These are phyloP conservation scores for Hyposmocoma kahamanoa DNA, from an alignment of 1,140 invertebrate species.

Conservation along the genomic window DNA sequence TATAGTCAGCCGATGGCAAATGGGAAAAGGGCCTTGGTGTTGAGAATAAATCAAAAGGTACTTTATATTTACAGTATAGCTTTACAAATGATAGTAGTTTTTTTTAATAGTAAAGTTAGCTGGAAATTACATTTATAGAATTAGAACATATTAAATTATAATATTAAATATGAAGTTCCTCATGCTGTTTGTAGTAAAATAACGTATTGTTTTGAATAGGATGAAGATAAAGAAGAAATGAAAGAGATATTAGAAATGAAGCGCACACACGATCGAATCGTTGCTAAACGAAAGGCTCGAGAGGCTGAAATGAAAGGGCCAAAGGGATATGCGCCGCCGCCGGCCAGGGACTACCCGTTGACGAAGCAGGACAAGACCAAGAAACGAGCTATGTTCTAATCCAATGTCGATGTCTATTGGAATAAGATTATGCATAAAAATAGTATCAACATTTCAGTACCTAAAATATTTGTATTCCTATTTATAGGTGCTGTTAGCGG, in stretches of 20 bases:
- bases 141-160: too few relatives aligned
- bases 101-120: too few relatives aligned
- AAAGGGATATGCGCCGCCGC: constrained; percentile 27
- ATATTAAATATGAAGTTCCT: too few relatives aligned
- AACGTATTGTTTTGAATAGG: constrained; percentile 75
- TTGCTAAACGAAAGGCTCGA: constrained; percentile 77
- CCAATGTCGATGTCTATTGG: too few relatives aligned
- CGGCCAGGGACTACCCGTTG: constrained; percentile 43
- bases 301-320: constrained; percentile 31
- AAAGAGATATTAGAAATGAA: constrained; percentile 95
- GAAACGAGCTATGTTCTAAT: too few relatives aligned
- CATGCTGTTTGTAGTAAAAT: too few relatives aligned
- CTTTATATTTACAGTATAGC: constrained; percentile 31
- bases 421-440: too few relatives aligned
- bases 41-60: constrained; percentile 89
- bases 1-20: constrained; percentile 98
- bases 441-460: too few relatives aligned
- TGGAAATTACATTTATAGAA: too few relatives aligned
- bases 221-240: constrained; percentile 94
- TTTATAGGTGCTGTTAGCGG: too few relatives aligned
- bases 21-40: constrained; percentile 88
- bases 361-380: not conserved
- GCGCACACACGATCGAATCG: constrained; percentile 84
- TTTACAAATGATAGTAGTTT: too few relatives aligned
- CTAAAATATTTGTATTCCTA: too few relatives aligned